Evolutionary conservation across 2,888 invertebrate genomes (phyloP), one percentile per base, ranked within the genome.

Genomic region (Xanthorhoe designata): DNA sequence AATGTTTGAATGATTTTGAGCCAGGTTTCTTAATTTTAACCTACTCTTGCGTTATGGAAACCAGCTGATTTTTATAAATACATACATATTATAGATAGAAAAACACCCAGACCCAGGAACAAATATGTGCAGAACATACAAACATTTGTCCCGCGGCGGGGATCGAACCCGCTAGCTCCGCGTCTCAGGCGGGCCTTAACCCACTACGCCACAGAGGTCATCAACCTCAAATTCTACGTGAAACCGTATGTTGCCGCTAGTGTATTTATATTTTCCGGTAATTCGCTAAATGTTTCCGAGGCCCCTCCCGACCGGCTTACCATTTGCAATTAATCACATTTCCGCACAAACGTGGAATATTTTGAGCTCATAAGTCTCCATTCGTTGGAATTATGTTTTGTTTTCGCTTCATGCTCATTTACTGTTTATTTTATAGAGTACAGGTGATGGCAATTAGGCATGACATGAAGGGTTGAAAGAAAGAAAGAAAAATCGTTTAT

Each of bases 281-380:
- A 54, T 61, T 66, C 42, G 17, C 19, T 42, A 50, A 66, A 57
- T 45, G 32, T 50, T 53, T 53, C 29, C 17, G 51, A 13, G 54
- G 24, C 18, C 18, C 50, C 18, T 53, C 38, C 56, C 49, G 42
- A 24, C 56, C 38, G 61, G 61, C 61, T 66, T 57, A 57, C 57
- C 52, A 49, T 66, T 66, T 50, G 49, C 15, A 61, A 58, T 66
- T 61, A 53, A 54, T 61, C 61, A 53, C 61, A 53, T 66, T 57
- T 57, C 24, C 29, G 51, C 42, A 24, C 60, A 45, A 66, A 57
- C 52, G 38, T 47, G 61, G 53, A 49, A 42, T 45, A 56, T 66
- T 66, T 57, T 50, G 17, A 58, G 18, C 57, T 57, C 61, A 15
- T 65, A 61, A 50, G 49, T 65, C 50, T 45, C 32, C 18, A 55